Evolutionary conservation across 2,113 vertebrate species (phyloP), one percentile per base, ranked within the genome.

Genomic region (Nothobranchius kuhntae): DNA sequence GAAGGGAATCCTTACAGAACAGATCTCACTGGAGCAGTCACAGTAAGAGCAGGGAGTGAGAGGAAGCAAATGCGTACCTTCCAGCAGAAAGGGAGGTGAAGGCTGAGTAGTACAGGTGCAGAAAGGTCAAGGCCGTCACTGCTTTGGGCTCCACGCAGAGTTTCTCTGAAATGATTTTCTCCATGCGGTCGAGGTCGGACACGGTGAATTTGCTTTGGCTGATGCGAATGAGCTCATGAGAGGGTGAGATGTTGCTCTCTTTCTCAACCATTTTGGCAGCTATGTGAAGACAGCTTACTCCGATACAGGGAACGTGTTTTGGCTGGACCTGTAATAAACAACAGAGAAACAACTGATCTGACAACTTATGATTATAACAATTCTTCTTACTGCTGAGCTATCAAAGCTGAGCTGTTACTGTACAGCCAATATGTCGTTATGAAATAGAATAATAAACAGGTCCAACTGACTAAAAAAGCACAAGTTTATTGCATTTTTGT

Each of bases 191-290:
- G 73, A 98, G 92, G 89, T 99, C 98, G 0, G 98, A 97, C 79
- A 94, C 95, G 1, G 96, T 99, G 87, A 96, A 99, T 93, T 96
- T 98, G 92, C 96, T 96, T 68, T 99, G 98, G 91, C 96, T 96
- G 87, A 99, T 98, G 53, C 96, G 95, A 75, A 99, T 97, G 70
- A 99, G 91, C 68, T 99, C 96, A 3, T 94, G 94, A 53, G 91
- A 91, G 62, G 95, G 92, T 0, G 96, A 94, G 81, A 96, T 81
- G 51, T 95, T 92, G 89, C 93, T 91, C 83, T 95, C 95, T 53
- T 96, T 93, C 81, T 99, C 96, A 0, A 95, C 89, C 35, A 95
- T 92, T 54, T 90, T 91, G 81, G 95, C 95, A n/a, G 96, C 95
- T 73, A 99, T 92, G 53, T 97, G 94, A 67, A 99, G 95, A 81